Evolutionary conservation across 1,140 invertebrate species (phyloP).

Genomic region (Drosophila erecta): DNA sequence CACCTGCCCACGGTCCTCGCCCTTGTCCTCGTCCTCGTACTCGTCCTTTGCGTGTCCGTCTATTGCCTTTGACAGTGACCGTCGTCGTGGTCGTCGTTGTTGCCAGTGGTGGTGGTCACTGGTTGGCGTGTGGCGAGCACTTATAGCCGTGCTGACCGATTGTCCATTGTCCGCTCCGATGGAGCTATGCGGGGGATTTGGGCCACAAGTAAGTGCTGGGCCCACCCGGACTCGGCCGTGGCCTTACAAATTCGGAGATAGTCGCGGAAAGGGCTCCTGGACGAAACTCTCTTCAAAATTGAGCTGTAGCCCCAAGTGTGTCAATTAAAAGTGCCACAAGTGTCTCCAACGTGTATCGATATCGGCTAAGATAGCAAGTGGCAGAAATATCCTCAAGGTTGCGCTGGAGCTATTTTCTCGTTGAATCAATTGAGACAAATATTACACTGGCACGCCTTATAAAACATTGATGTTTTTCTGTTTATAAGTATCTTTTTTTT

Average conservation of each 20-base stretch:
- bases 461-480: too few species aligned
- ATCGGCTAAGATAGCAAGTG: constrained; percentile 29
- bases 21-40: constrained; percentile 9
- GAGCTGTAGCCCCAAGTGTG: constrained; percentile 39
- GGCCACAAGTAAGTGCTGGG: constrained; percentile 10
- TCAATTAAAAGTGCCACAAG: constrained; percentile 55
- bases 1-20: constrained; percentile 24
- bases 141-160: constrained; percentile 43
- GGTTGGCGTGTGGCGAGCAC: constrained; percentile 46
- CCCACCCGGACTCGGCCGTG: constrained; percentile 11
- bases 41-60: constrained; percentile 30
- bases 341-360: constrained; percentile 43
- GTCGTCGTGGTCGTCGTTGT: constrained; percentile 27
- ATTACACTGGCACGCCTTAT: not conserved
- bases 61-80: constrained; percentile 70
- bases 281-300: constrained; percentile 28
- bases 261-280: not conserved
- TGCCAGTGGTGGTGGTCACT: constrained; percentile 11
- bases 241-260: constrained; percentile 28
- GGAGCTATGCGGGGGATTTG: not conserved
- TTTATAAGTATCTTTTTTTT: too few species aligned
- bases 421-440: constrained; percentile 7
- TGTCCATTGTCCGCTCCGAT: constrained; percentile 26
- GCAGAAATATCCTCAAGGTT: constrained; percentile 31
- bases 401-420: constrained; percentile 2